phyloP scores from a whole-genome alignment of 1,140 invertebrate species.

The Zaprionus tsacasi region DNA sequence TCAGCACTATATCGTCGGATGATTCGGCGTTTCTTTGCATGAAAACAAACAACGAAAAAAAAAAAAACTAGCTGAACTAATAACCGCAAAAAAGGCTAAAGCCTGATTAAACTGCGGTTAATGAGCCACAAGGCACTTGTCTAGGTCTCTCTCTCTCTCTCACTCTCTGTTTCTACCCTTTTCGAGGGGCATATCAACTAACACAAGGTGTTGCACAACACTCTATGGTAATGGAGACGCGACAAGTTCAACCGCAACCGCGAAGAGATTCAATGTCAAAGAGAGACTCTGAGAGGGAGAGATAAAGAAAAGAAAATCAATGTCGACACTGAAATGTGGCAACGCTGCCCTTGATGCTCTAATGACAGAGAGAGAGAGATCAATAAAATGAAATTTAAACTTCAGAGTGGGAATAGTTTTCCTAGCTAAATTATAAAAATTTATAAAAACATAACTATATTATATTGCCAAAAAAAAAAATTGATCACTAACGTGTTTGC shows the following conservation, averaged over 20 bases:
- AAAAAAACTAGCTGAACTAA: constrained; percentile 66
- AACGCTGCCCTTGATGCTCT: neutral
- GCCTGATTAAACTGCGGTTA: constrained; percentile 79
- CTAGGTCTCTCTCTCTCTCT: neutral
- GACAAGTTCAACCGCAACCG: constrained; percentile 38
- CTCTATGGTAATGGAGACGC: constrained; percentile 41
- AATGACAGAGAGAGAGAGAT: neutral
- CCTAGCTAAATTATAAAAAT: neutral
- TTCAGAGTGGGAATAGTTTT: neutral
- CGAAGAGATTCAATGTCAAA: constrained; percentile 2
- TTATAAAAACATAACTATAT: neutral
- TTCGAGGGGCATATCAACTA: constrained; percentile 32
- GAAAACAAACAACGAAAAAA: constrained; percentile 33
- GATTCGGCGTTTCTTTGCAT: constrained; percentile 27
- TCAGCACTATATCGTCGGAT: constrained; percentile 28
- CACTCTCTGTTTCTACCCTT: neutral
- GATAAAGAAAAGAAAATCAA: neutral
- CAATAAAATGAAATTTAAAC: neutral
- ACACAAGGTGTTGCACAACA: constrained; percentile 15
- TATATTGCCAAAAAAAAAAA: neutral
- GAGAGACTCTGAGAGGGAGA: neutral
- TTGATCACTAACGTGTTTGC: neutral
- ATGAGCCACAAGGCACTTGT: constrained; percentile 56
- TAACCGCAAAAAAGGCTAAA: constrained; percentile 70
- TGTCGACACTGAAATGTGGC: constrained; percentile 33